Evolutionary conservation across 92 coral and sea anemone species (phyloP).

Genomic region (Siderastrea radians): DNA sequence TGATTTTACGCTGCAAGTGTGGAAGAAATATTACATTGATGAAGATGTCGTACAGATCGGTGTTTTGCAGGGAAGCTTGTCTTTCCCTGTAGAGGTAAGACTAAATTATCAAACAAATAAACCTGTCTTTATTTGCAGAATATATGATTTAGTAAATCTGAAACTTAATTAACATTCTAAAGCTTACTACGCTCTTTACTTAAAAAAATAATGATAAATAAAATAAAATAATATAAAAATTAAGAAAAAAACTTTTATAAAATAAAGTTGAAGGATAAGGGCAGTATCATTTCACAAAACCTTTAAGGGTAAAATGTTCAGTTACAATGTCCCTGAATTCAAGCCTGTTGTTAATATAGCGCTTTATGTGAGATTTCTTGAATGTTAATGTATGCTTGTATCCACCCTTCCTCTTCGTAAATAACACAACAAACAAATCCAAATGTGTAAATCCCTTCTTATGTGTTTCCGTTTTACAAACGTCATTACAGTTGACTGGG

Average conservation of each 20-base stretch:
- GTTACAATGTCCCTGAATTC: background rate
- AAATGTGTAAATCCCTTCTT: no score
- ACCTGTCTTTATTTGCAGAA: background rate
- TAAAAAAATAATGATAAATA: no score
- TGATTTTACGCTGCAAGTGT: constrained; percentile 83
- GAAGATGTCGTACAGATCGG: constrained; percentile 92
- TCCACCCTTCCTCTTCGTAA: background rate
- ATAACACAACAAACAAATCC: no score
- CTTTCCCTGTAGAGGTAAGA: constrained; percentile 91
- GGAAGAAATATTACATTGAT: constrained; percentile 89
- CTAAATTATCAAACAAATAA: background rate
- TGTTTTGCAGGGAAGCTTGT: constrained; percentile 81
- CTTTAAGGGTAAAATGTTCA: no score
- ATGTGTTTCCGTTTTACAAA: no score
- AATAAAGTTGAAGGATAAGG: no score
- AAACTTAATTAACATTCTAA: background rate
- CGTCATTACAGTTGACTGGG: no score
- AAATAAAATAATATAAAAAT: no score
- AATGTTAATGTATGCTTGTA: background rate
- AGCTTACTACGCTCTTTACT: no score
- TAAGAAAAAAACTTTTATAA: no score
- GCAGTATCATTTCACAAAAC: no score
- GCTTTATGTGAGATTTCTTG: background rate
- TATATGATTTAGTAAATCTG: background rate
- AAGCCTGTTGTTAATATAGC: background rate